Evolutionary conservation across 2,113 vertebrate species (phyloP).

Genomic region (Vicugna pacos): DNA sequence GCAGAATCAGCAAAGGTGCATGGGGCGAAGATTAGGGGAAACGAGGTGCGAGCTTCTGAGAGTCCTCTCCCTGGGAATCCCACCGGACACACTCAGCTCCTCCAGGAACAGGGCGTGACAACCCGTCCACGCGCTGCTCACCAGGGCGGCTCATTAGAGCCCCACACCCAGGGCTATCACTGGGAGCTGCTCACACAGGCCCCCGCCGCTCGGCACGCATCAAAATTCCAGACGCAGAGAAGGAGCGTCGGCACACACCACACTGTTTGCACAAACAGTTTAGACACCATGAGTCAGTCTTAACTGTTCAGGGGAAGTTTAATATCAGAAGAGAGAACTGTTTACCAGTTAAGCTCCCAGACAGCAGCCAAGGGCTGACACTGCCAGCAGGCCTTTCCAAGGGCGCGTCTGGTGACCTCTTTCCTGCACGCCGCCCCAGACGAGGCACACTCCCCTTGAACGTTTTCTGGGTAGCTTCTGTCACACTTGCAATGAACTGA

Average conservation of each 20-base stretch:
- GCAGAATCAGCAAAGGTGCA: background rate
- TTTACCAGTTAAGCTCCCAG: background rate
- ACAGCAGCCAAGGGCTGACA: background rate
- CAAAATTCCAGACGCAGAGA: background rate
- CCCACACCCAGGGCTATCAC: background rate
- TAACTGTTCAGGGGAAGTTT: background rate
- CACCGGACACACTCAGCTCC: background rate
- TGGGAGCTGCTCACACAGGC: too few relatives aligned
- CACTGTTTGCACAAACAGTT: accelerated
- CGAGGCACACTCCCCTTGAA: background rate
- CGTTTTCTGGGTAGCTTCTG: background rate
- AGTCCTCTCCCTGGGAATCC: background rate
- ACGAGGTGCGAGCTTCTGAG: background rate
- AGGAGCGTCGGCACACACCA: background rate
- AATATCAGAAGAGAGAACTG: background rate
- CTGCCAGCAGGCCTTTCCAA: background rate
- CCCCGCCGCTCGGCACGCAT: background rate
- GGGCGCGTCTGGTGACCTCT: background rate
- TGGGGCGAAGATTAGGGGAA: background rate
- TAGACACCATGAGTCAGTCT: background rate
- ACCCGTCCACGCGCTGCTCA: background rate
- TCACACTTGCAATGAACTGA: background rate
- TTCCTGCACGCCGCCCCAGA: background rate
- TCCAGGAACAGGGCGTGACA: background rate
- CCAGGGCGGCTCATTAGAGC: background rate